Base-by-base conservation (phyloP, 1,140 invertebrate species). In the Drosophila albomicans region DNA sequence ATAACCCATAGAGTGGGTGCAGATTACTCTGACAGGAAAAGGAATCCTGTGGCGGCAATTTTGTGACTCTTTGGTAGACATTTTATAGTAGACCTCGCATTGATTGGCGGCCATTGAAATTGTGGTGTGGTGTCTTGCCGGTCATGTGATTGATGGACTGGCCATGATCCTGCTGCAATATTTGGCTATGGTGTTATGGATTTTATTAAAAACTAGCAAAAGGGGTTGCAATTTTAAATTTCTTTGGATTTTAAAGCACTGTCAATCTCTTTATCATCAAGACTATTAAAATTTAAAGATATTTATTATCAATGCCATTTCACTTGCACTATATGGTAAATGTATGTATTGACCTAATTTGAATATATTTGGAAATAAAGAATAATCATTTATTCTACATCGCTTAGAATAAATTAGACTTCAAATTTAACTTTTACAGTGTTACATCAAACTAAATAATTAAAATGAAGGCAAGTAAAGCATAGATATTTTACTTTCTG, bases 71-170 rank as follows among this genome's bases (percentile, higher is more conserved):
- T 82, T 52, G 71, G 73, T 59, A 63, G 67, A 82, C 75, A 79
- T 87, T 87, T 82, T 62, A 10, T 38, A 11, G 35, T 38, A 62
- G 51, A 28, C 62, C 41, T 54, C 41, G 56, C 84, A 74, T 79
- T 82, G 84, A 86, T 86, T 79, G 84, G 76, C 76, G 82, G 68
- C 72, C 84, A 88, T 86, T 79, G 73, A 76, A 75, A 77, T 82
- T 86, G 68, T 76, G 63, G 48, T 74, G 74, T 54, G 51, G 51
- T 81, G 80, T 82, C 65, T 64, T 74, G 79, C 69, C 76, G 63
- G 62, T 64, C 76, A 71, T 79, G 84, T 86, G 82, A 86, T 86
- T 86, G 84, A 86, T 86, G 84, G 74, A 70, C 65, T 51, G 49
- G 56, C 74, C 82, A 65, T 86, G 80, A 82, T 71, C 62, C 63